Conservation (phyloP, 2,113 vertebrate genomes). For the Tragulus kanchil region DNA sequence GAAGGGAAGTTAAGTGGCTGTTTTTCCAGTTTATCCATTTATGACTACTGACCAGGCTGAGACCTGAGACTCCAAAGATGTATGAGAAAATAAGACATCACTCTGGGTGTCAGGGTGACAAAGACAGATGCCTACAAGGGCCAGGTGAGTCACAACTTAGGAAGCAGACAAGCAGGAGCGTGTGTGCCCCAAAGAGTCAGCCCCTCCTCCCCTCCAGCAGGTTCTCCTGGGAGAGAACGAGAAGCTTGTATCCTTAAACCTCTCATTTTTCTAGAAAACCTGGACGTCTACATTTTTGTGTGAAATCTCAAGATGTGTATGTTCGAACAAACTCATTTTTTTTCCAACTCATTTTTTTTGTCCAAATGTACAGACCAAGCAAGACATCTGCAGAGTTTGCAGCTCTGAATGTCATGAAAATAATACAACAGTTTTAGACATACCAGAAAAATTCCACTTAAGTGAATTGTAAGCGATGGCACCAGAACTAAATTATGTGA, state of each 20-base stretch:
- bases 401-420: conserved; percentile 45
- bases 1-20: not conserved
- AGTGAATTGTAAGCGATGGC: not conserved
- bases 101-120: not conserved
- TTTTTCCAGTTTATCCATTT: not conserved
- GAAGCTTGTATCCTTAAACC: not conserved
- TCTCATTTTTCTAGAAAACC: conserved; percentile 44
- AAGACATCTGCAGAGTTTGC: conserved; percentile 20
- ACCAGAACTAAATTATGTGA: conserved; percentile 34
- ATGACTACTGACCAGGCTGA: not conserved
- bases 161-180: not conserved
- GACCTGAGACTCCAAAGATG: not conserved
- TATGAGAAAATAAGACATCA: conserved; percentile 46
- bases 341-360: not conserved
- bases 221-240: not conserved
- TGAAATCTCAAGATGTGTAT: conserved; percentile 9
- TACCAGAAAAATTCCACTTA: conserved; percentile 8
- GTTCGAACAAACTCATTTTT: not conserved
- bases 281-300: not conserved
- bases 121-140: not conserved
- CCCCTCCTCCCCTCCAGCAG: not conserved
- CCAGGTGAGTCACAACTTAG: not conserved
- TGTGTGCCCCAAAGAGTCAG: not conserved
- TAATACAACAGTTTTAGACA: conserved; percentile 29
- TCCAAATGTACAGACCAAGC: not conserved